Conservation (phyloP, 2,888 invertebrate species). For the Serrognathus titanus region DNA sequence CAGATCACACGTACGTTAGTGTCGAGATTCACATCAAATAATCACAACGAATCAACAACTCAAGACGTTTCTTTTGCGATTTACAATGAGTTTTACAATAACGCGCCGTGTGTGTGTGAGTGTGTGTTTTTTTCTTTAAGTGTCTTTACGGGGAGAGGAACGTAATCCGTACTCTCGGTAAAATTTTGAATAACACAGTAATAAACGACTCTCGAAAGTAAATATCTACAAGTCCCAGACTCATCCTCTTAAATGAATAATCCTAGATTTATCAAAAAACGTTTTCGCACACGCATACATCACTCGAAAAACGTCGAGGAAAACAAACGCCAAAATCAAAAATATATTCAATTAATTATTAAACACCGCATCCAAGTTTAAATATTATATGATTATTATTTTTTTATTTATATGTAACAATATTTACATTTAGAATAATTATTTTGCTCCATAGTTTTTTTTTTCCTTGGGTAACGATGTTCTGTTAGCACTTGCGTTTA, state of each 20-base stretch:
- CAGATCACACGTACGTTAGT: constrained; percentile 10
- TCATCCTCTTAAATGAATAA: constrained; percentile 30
- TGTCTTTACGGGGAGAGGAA: constrained; percentile 40
- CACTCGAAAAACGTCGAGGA: constrained; percentile 27
- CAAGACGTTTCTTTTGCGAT: constrained; percentile 35
- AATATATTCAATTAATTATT: constrained; percentile 23
- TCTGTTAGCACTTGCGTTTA: constrained; percentile 33
- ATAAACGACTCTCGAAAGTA: constrained; percentile 23
- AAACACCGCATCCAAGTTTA: constrained; percentile 38
- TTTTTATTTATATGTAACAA: constrained; percentile 51
- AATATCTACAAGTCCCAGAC: constrained; percentile 35
- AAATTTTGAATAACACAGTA: constrained; percentile 40
- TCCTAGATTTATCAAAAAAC: constrained; percentile 36
- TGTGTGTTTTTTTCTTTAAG: no score
- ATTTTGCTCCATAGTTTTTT: constrained; percentile 41
- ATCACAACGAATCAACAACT: constrained; percentile 27
- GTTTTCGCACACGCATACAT: constrained; percentile 31
- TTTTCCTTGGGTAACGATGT: constrained; percentile 20
- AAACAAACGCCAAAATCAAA: constrained; percentile 26
- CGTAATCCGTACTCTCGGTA: constrained; percentile 49
- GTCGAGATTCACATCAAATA: constrained; percentile 31
- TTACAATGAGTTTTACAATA: constrained; percentile 39
- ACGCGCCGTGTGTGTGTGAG: constrained; percentile 22
- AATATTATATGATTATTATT: constrained; percentile 41
- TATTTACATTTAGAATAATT: constrained; percentile 59